Conservation (phyloP, 2,888 invertebrate genomes). For the Erebia palarica region DNA sequence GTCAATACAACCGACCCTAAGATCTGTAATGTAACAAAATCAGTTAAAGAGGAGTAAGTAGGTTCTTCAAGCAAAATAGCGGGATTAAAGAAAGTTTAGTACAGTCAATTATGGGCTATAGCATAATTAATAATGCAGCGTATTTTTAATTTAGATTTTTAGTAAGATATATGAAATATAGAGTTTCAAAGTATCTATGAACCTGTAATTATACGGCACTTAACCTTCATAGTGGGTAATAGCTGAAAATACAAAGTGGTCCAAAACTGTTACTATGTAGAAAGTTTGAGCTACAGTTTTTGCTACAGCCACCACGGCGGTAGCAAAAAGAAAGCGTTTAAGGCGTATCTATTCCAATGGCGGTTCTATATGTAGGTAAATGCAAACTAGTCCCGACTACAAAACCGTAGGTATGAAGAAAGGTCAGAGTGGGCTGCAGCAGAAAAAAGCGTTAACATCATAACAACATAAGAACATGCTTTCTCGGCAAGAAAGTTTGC, state of each 20-base stretch:
- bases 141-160: background rate
- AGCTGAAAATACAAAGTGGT: background rate
- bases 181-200: too few species aligned
- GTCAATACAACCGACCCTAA: background rate
- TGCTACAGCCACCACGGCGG: background rate
- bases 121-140: background rate
- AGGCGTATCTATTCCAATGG: slow-evolving; percentile 9
- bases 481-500: slow-evolving; percentile 46
- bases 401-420: slow-evolving; percentile 31
- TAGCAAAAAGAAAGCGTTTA: slow-evolving; percentile 31
- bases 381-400: background rate
- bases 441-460: slow-evolving; percentile 34
- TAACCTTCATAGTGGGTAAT: background rate
- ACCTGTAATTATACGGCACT: too few species aligned
- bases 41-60: background rate
- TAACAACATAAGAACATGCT: slow-evolving; percentile 36
- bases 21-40: background rate
- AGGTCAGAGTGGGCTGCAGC: slow-evolving; percentile 23
- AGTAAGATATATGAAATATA: background rate
- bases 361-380: background rate
- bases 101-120: background rate
- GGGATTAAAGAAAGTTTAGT: background rate
- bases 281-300: slow-evolving; percentile 26
- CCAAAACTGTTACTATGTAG: slow-evolving; percentile 13
- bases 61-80: background rate